phyloP scores from a whole-genome alignment of 2,113 vertebrate species.

The Pachyramphus minor region DNA sequence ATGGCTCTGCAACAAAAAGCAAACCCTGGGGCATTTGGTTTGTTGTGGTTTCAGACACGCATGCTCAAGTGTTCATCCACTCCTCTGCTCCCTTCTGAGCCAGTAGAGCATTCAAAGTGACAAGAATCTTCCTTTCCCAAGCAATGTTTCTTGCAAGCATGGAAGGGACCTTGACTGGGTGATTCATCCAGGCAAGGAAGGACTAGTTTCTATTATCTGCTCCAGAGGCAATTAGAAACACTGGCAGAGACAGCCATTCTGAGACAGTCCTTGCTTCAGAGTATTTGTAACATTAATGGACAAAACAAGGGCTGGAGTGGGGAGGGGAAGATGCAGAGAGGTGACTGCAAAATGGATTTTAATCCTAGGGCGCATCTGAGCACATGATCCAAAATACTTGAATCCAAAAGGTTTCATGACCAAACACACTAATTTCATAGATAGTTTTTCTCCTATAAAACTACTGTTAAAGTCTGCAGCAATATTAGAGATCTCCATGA shows the following conservation, averaged over 20 bases:
- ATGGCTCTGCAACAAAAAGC: slow-evolving; percentile 27
- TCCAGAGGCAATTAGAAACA: slow-evolving; percentile 27
- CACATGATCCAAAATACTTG: not conserved
- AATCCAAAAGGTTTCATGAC: not conserved
- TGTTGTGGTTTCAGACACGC: slow-evolving; percentile 12
- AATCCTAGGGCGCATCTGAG: fast-evolving
- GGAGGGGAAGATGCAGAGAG: not conserved
- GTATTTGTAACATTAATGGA: not conserved
- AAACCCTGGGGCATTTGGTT: slow-evolving; percentile 18
- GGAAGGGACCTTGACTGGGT: not conserved
- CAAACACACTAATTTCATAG: not conserved
- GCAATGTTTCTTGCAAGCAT: not conserved
- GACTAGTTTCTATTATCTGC: not conserved
- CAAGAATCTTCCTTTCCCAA: slow-evolving; percentile 16
- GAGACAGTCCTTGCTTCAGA: not conserved
- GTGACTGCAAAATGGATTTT: not conserved
- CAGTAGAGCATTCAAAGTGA: slow-evolving; percentile 13
- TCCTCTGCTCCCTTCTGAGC: not conserved
- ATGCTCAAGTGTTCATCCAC: not conserved
- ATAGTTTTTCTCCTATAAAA: not conserved
- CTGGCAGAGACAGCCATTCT: not conserved
- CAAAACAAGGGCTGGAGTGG: not conserved
- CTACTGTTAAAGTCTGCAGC: not conserved
- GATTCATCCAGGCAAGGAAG: not conserved
- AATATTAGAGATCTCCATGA: not conserved